Percentiles rank a stretch among this genome's conserved stretches.
These are phyloP conservation scores for Drosophila sordidula DNA, from an alignment of 2,888 invertebrate genomes.

Conservation along the genomic window DNA sequence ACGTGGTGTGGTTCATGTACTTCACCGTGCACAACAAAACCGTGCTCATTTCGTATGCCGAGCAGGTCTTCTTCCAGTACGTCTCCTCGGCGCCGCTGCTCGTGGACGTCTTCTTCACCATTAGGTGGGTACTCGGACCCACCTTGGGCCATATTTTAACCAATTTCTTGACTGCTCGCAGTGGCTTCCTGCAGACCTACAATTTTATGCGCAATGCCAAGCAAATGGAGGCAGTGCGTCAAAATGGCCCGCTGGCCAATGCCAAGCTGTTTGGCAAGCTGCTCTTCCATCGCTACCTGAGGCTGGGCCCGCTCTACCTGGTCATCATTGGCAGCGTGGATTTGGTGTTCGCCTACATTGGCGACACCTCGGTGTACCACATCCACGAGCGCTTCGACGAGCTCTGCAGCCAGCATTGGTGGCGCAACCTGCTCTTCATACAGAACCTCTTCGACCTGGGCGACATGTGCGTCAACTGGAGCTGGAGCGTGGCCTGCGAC, in stretches of 20 bases:
- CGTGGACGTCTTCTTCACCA: conserved; percentile 85
- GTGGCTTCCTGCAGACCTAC: conserved; percentile 84
- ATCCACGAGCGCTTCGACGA: conserved; percentile 84
- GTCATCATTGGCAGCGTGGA: conserved; percentile 82
- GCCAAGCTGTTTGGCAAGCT: conserved; percentile 78
- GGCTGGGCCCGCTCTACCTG: conserved; percentile 83
- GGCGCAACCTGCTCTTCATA: conserved; percentile 84
- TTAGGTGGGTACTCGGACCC: conserved; percentile 73
- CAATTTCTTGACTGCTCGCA: conserved; percentile 26
- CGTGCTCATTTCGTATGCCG: conserved; percentile 82
- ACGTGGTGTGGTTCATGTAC: conserved; percentile 85
- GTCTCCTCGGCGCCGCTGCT: conserved; percentile 83
- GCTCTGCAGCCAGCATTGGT: conserved; percentile 84
- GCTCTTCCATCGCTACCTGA: conserved; percentile 83
- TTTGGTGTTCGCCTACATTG: conserved; percentile 83
- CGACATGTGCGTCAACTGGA: conserved; percentile 85
- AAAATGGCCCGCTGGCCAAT: conserved; percentile 73
- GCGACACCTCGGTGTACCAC: conserved; percentile 84
- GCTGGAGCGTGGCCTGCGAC: conserved; percentile 85
- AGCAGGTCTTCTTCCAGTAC: conserved; percentile 83
- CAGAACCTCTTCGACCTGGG: conserved; percentile 83
- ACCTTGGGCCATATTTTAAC: background rate
- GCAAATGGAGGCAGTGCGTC: conserved; percentile 78
- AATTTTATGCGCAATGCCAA: conserved; percentile 82
- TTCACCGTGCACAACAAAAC: conserved; percentile 84